Evolutionary conservation across 2,888 invertebrate species (phyloP).

Genomic region (Nemotelus nigrinus): DNA sequence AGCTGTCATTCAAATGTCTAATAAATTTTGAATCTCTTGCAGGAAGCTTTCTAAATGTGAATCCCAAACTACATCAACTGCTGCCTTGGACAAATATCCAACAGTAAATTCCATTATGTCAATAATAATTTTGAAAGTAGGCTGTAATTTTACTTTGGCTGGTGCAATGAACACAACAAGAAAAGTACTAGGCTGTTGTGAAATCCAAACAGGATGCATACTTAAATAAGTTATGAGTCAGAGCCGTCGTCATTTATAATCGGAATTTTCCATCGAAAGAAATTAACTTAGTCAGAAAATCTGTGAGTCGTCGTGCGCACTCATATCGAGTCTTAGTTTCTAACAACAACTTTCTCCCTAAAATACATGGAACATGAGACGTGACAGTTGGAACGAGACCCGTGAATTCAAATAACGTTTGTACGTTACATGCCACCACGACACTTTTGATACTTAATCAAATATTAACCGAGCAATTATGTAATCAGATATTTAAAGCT

Average conservation of each 20-base stretch:
- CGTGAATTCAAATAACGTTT: background rate
- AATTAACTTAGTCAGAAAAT: background rate
- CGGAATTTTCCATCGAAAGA: background rate
- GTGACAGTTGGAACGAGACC: background rate
- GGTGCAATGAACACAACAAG: background rate
- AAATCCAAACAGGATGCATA: background rate
- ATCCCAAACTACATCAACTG: background rate
- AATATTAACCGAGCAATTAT: constrained; percentile 47
- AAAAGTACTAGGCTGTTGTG: background rate
- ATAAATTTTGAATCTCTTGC: background rate
- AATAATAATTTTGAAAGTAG: background rate
- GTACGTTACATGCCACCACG: constrained; percentile 16
- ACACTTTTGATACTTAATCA: constrained; percentile 47
- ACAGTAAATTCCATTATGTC: background rate
- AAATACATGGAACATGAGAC: background rate
- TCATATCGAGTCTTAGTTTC: background rate
- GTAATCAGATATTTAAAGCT: constrained; percentile 40
- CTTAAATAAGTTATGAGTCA: background rate
- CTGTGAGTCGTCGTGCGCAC: background rate
- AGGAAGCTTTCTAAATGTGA: background rate
- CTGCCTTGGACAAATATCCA: background rate
- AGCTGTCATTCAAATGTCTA: background rate
- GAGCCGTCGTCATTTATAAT: background rate
- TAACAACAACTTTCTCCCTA: background rate
- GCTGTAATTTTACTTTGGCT: background rate